Conservation (phyloP, 2,797 vertebrate genomes). For the Dryobates pubescens region DNA sequence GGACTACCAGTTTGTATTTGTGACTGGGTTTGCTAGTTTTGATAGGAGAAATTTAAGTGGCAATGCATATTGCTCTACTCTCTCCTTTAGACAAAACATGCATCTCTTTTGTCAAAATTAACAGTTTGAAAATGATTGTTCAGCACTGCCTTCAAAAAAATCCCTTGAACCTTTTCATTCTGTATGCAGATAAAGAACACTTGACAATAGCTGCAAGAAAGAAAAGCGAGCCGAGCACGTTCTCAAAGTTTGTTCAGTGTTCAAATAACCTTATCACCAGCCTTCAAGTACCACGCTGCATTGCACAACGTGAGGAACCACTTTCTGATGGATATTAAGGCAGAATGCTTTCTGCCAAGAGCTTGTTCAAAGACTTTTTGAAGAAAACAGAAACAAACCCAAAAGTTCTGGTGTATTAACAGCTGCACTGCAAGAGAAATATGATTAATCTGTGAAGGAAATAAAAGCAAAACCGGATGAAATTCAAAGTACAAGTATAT, state of each 20-base stretch:
- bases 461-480: neutral
- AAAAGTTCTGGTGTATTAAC: neutral
- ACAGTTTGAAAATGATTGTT: neutral
- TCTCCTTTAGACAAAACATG: neutral
- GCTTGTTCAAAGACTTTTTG: conserved; percentile 23
- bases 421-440: neutral
- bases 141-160: neutral
- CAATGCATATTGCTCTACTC: neutral
- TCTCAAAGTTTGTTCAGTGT: conserved; percentile 26
- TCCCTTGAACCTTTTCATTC: neutral
- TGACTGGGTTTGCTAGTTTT: neutral
- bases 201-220: conserved; percentile 36
- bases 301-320: conserved; percentile 37
- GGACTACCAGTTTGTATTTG: neutral
- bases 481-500: neutral
- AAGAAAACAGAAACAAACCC: conserved; percentile 8
- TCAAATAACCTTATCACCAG: conserved; percentile 57
- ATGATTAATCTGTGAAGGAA: neutral
- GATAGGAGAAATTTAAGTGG: neutral
- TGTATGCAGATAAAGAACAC: conserved; percentile 1
- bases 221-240: conserved; percentile 4
- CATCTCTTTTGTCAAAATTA: neutral
- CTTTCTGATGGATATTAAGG: conserved; percentile 24
- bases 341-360: conserved; percentile 28
- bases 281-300: neutral